A percentile compares a stretch with the other conserved stretches of the same genome.
Conservation (phyloP, 2,797 vertebrate species). For the Neosalanx taihuensis region DNA sequence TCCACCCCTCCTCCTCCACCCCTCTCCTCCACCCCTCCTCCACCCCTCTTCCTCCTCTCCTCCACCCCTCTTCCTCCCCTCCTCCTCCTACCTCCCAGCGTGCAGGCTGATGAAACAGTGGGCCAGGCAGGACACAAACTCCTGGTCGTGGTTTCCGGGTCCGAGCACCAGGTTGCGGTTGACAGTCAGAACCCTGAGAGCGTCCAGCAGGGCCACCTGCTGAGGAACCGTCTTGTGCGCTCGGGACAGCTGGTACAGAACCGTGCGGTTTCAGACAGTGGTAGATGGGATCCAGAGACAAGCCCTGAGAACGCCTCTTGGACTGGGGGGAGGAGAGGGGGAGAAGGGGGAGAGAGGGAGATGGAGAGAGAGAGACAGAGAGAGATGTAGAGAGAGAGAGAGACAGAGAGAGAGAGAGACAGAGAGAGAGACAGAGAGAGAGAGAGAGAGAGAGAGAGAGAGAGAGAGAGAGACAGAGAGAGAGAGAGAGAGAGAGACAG, state of each 20-base stretch:
- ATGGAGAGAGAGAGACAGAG: too few species aligned
- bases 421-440: too few species aligned
- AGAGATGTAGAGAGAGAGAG: too few species aligned
- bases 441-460: too few species aligned
- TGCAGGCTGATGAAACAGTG: constrained; percentile 96
- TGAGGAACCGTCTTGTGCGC: constrained; percentile 96
- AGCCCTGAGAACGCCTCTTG: constrained; percentile 92
- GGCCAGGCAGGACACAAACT: constrained; percentile 95
- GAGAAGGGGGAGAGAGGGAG: background rate
- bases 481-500: too few species aligned
- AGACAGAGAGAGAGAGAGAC: too few species aligned
- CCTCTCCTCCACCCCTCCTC: background rate
- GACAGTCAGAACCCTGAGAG: constrained; percentile 90
- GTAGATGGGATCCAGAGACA: constrained; percentile 92
- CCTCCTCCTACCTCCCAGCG: constrained; percentile 81
- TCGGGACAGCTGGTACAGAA: constrained; percentile 95
- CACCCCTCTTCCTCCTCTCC: too few species aligned
- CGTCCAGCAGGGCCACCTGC: constrained; percentile 94
- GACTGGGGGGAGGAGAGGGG: constrained; percentile 69
- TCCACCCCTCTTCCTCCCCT: too few species aligned
- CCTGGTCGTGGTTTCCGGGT: constrained; percentile 96
- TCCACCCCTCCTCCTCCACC: background rate
- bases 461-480: background rate
- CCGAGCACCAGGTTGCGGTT: constrained; percentile 96
- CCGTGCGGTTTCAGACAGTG: constrained; percentile 97